Conservation (phyloP, 2,113 vertebrate species). For the Lagopus muta region DNA sequence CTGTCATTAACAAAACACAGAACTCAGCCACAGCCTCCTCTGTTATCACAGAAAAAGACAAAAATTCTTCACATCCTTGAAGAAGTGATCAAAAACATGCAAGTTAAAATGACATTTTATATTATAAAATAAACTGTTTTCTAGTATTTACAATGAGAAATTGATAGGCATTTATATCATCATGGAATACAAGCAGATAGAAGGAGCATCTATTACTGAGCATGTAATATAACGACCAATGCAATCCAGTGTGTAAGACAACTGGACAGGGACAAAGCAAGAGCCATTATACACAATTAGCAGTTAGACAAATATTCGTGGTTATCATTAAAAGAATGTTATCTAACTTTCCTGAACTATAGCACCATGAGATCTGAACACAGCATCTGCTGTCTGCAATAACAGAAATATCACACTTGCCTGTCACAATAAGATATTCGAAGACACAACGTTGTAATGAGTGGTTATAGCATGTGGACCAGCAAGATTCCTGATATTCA, state of each 20-base stretch:
- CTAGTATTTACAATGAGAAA: background rate
- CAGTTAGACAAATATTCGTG: background rate
- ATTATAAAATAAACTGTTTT: background rate
- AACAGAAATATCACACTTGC: background rate
- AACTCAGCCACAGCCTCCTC: background rate
- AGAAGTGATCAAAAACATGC: rapidly evolving
- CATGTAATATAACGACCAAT: background rate
- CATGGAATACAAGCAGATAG: background rate
- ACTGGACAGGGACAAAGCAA: background rate
- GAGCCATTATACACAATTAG: background rate
- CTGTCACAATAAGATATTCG: background rate
- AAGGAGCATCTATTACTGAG: background rate
- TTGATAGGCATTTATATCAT: background rate
- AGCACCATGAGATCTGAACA: rapidly evolving
- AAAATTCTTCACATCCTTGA: background rate
- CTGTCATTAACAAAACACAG: background rate
- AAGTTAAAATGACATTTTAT: background rate
- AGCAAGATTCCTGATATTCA: background rate
- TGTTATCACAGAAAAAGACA: background rate
- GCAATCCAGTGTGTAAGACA: rapidly evolving
- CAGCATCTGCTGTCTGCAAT: background rate
- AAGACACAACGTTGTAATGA: background rate
- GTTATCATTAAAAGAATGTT: background rate
- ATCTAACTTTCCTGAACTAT: background rate
- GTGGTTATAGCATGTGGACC: rapidly evolving